phyloP scores from a whole-genome alignment of 2,888 invertebrate genomes.

The Marasmarcha lunaedactyla region DNA sequence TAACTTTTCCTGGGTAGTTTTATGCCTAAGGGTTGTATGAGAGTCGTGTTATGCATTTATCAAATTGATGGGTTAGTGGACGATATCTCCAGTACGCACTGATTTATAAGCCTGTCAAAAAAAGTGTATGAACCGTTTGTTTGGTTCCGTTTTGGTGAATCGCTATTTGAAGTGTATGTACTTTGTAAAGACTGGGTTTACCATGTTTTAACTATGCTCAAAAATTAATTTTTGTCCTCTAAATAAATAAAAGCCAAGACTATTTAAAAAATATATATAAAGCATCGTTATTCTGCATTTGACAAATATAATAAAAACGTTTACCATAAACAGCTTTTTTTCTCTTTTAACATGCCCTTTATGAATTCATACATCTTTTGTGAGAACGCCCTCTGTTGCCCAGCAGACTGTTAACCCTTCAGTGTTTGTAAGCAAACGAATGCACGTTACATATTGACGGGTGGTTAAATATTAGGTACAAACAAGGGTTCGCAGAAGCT shows the following conservation, averaged over 20 bases:
- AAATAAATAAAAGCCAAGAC: too few species aligned
- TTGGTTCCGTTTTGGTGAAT: slow-evolving; percentile 30
- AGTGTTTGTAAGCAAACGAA: slow-evolving; percentile 41
- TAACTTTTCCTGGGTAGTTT: background rate
- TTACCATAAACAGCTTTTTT: too few species aligned
- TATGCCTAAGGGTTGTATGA: slow-evolving; percentile 20
- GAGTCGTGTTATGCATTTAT: slow-evolving; percentile 49
- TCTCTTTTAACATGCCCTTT: too few species aligned
- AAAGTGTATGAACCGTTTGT: slow-evolving; percentile 39
- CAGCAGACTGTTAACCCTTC: slow-evolving; percentile 62
- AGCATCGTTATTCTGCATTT: too few species aligned
- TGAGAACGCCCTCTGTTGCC: slow-evolving; percentile 38
- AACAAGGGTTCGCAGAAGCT: too few species aligned
- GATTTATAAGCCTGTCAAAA: slow-evolving; percentile 49
- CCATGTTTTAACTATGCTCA: too few species aligned
- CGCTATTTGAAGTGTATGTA: too few species aligned
- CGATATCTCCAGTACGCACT: slow-evolving; percentile 40
- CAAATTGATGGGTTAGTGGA: slow-evolving; percentile 41
- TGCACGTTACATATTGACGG: slow-evolving; percentile 24
- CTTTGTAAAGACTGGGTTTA: too few species aligned
- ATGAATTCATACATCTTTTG: slow-evolving; percentile 24
- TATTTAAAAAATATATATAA: too few species aligned
- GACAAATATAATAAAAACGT: too few species aligned
- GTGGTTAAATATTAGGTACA: slow-evolving; percentile 35
- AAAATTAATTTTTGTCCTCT: too few species aligned